Base-by-base conservation (phyloP, 1,140 invertebrate species). In the Megathymus violae region DNA sequence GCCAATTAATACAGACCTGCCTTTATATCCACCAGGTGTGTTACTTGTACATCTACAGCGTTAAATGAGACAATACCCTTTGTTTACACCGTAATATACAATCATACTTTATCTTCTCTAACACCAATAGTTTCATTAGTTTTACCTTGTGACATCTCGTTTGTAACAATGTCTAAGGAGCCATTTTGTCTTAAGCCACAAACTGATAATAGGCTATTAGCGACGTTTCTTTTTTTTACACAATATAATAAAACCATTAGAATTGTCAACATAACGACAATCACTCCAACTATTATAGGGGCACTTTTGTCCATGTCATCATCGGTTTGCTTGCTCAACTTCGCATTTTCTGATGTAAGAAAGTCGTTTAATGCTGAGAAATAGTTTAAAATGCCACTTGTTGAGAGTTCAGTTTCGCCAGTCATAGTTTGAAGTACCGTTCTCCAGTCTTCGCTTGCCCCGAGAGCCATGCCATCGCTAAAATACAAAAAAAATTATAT, bases 401-500 rank as follows among this genome's bases (percentile, higher is more conserved):
- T 91, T 51, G 92, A 93, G 52, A 95, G 80, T 54, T 92, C 81
- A 9, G 68, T 85, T 67, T 91, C 86, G 9, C 93, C 93, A 0
- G 94, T 95, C 34, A 95, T 91, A 7, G 88, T 79, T 58, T 93
- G 65, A 56, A 96, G 81, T 0, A 93, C 93, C 27, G 93, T 92
- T 16, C 89, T 88, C 95, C 95, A 95, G 13, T 93, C 93, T 74
- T 92, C 85, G 34, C 94, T 94, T 0, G 90, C 88, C 0, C 95
- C 95, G 6, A 94, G 75, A 16, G 90, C 78, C 79, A 95, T 89
- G 13, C 94, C 93, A 25, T 89, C 78, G 77, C 94, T 92, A 74
- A 47, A 74, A 77, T 22, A 44, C 52, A 67, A 34, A 64, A 52
- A 63, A n/a, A n/a, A n/a, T n/a, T n/a, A n/a, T n/a, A n/a, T n/a